Evolutionary conservation across 2,113 vertebrate genomes (phyloP).

Genomic region (Circaetus cinerascens): DNA sequence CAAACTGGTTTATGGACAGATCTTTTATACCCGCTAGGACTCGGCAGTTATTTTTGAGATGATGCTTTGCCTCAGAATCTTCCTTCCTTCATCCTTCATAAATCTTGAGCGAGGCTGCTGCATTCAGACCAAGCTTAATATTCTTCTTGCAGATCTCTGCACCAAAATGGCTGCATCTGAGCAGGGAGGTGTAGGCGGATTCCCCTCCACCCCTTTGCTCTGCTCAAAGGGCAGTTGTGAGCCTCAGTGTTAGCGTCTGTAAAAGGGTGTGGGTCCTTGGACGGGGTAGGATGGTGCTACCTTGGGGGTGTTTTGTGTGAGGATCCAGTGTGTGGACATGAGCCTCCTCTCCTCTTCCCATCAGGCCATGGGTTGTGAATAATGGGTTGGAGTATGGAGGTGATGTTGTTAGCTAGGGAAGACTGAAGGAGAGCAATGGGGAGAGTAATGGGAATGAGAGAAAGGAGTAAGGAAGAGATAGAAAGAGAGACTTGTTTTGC

Average conservation of each 20-base stretch:
- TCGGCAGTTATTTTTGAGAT: constrained; percentile 67
- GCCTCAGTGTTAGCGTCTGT: background rate
- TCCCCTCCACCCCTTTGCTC: background rate
- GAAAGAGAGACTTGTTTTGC: background rate
- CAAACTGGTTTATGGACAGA: constrained; percentile 67
- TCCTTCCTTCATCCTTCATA: constrained; percentile 71
- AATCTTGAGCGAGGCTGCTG: constrained; percentile 65
- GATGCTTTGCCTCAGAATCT: constrained; percentile 65
- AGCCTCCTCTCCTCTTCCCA: background rate
- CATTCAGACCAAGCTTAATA: constrained; percentile 69
- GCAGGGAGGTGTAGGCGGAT: background rate
- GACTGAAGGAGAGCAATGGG: background rate
- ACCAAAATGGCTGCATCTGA: constrained; percentile 52
- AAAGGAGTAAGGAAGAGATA: background rate
- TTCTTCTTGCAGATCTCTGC: constrained; percentile 70
- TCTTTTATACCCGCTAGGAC: constrained; percentile 59
- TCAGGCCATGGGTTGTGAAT: background rate
- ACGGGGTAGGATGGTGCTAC: background rate
- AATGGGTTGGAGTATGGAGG: background rate
- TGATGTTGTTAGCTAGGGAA: background rate
- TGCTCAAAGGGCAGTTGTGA: background rate
- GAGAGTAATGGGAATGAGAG: background rate
- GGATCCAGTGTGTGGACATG: background rate
- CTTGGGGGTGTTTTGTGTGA: background rate
- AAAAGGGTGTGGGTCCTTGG: background rate